Evolutionary conservation across 2,113 vertebrate genomes (phyloP), one percentile per base, ranked within the genome.

Genomic region (Poeciliopsis occidentalis): DNA sequence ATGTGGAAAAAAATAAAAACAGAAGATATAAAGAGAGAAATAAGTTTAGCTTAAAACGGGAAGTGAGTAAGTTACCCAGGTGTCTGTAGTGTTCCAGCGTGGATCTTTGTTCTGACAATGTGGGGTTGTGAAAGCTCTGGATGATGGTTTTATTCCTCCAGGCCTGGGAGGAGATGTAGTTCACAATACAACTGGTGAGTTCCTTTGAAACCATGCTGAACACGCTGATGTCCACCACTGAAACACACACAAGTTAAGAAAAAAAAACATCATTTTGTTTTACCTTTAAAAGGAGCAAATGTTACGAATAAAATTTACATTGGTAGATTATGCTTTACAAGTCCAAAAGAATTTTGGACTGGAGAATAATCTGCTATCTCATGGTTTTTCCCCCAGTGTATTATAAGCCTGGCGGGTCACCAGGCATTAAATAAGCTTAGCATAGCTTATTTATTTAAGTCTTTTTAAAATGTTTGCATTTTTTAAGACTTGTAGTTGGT

Each of bases 131-230:
- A 75, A 97, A 95, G 41, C 92, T 92, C 69, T 94, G 93, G 80
- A 86, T 66, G 75, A 97, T 92, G 66, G 93, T 92, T 76, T 93
- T 95, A 72, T 91, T 95, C 81, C 78, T 95, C 94, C 95, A 96
- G 57, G 93, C 70, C 4, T 91, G n/a, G 10, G 93, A 94, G 74
- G 93, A 95, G 79, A 97, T 94, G 83, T 97, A 96, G 86, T 89
- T 82, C 64, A 95, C 57, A 26, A 97, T 72, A 29, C 26, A 79
- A 65, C 37, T 76, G 78, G 80, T 94, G 84, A 96, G 88, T 76
- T 92, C 82, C 89, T 97, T 98, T 27, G 97, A 98, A 65, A 93
- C 95, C 95, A 97, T 94, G 89, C 96, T 95, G 88, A 98, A 89
- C 78, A 91, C 81, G 82, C 97, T 96, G 85, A 97, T 92, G 67